Conservation (phyloP, 2,888 invertebrate species). For the Eulithis prunata region DNA sequence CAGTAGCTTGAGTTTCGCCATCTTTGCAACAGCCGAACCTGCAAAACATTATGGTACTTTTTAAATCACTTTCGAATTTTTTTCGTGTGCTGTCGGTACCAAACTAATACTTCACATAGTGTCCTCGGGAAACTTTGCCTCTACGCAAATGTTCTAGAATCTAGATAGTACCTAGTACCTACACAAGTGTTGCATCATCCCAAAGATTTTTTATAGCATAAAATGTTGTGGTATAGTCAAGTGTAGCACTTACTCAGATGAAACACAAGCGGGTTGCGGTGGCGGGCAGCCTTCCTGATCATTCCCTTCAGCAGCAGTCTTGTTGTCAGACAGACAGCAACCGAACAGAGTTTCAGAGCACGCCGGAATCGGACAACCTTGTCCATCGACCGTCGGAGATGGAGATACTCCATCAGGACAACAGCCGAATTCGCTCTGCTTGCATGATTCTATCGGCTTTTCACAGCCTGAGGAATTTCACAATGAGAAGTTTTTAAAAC, state of each 20-base stretch:
- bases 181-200: too few species aligned
- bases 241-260: constrained; percentile 73
- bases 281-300: constrained; percentile 93
- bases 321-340: constrained; percentile 91
- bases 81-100: too few species aligned
- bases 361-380: constrained; percentile 90
- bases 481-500: too few species aligned
- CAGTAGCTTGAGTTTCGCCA: constrained; percentile 86
- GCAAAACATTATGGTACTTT: constrained; percentile 12
- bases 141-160: too few species aligned
- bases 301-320: constrained; percentile 91
- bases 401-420: constrained; percentile 93
- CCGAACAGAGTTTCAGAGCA: constrained; percentile 93
- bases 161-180: too few species aligned
- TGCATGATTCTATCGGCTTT: constrained; percentile 87
- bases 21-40: constrained; percentile 90
- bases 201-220: too few species aligned
- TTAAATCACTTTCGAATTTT: neutral
- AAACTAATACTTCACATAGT: too few species aligned
- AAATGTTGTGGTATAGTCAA: too few species aligned
- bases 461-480: constrained; percentile 85
- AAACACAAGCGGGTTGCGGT: constrained; percentile 83
- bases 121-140: too few species aligned
- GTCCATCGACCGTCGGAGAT: constrained; percentile 87
- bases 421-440: constrained; percentile 90